Evolutionary conservation across 2,888 invertebrate genomes (phyloP).

Genomic region (Trachelus iudaicus): DNA sequence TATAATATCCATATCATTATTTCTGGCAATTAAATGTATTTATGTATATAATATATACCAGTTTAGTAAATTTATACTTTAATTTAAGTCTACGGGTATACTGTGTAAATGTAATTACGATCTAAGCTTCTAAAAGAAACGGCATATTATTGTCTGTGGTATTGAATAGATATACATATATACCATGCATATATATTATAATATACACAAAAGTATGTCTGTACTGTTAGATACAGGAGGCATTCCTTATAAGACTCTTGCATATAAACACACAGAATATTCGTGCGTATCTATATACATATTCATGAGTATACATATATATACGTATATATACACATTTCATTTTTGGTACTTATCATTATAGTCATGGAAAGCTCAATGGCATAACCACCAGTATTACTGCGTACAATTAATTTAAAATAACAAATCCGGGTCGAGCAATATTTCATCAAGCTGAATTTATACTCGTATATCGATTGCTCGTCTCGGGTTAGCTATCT

Average conservation of each 20-base stretch:
- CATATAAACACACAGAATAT: constrained; percentile 4
- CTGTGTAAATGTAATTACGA: constrained; percentile 44
- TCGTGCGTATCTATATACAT: constrained; percentile 17
- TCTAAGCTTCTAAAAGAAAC: constrained; percentile 58
- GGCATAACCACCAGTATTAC: constrained; percentile 53
- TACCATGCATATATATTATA: constrained; percentile 30
- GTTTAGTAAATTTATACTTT: constrained; percentile 46
- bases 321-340: constrained; percentile 12
- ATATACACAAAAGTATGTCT: constrained; percentile 25
- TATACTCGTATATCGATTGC: background rate
- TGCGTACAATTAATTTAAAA: constrained; percentile 29
- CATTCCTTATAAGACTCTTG: background rate
- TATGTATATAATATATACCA: constrained; percentile 42
- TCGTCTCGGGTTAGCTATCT: background rate
- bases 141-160: constrained; percentile 63
- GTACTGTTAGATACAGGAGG: constrained; percentile 6
- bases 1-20: constrained; percentile 40
- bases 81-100: constrained; percentile 35
- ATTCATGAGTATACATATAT: constrained; percentile 25
- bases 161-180: constrained; percentile 53
- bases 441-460: background rate
- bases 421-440: constrained; percentile 30
- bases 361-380: constrained; percentile 61
- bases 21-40: constrained; percentile 45
- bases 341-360: constrained; percentile 39